phyloP scores from a whole-genome alignment of 1,140 invertebrate species.

The Trichoplusia ni region DNA sequence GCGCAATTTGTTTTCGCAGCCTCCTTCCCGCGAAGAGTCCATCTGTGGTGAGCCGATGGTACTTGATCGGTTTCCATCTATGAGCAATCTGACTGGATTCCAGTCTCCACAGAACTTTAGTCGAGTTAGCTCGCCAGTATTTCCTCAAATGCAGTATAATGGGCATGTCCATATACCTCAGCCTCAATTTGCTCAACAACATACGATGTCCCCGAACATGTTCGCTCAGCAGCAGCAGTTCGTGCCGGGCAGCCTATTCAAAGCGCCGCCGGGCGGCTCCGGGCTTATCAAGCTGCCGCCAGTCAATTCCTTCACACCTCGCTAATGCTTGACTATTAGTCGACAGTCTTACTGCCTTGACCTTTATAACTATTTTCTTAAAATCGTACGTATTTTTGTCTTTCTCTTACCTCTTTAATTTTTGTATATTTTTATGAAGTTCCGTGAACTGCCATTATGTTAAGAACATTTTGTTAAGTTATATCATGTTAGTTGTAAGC shows the following conservation, averaged over 20 bases:
- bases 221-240: conserved; percentile 47
- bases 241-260: conserved; percentile 53
- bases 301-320: conserved; percentile 56
- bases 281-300: conserved; percentile 69
- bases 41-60: conserved; percentile 68
- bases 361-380: conserved; percentile 45
- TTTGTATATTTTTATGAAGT: conserved; percentile 51
- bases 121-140: conserved; percentile 64
- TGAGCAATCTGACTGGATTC: conserved; percentile 37
- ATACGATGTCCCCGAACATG: conserved; percentile 44
- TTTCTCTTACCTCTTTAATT: conserved; percentile 23
- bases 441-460: conserved; percentile 75
- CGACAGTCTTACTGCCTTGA: conserved; percentile 35
- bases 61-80: conserved; percentile 60
- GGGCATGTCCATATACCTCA: conserved; percentile 75
- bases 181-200: conserved; percentile 59
- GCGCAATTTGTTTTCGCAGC: conserved; percentile 71
- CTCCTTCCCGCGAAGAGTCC: conserved; percentile 72
- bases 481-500: conserved; percentile 72
- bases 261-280: conserved; percentile 61
- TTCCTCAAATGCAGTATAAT: conserved; percentile 74
- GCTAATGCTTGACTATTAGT: conserved; percentile 51
- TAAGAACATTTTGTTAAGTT: conserved; percentile 72
- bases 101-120: conserved; percentile 52
- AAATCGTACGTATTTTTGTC: conserved; percentile 46